Conservation (phyloP, 2,888 invertebrate genomes). For the Tachina lurida region DNA sequence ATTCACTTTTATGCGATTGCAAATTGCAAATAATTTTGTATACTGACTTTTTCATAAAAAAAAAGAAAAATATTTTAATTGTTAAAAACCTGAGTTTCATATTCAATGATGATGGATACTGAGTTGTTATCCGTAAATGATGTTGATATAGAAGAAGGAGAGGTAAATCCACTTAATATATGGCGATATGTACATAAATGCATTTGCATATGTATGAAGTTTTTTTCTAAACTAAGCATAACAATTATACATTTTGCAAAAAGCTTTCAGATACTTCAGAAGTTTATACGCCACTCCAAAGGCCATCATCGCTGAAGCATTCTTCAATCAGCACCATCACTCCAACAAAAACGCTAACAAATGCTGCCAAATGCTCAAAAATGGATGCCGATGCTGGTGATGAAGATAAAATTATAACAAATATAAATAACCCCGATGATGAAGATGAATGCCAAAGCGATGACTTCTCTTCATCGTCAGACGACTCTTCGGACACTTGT, state of each 20-base stretch:
- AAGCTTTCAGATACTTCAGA: constrained; percentile 80
- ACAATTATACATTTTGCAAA: constrained; percentile 40
- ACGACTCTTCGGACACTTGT: constrained; percentile 80
- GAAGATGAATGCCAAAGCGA: constrained; percentile 78
- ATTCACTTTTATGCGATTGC: constrained; percentile 62
- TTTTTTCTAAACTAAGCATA: background rate
- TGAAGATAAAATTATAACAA: constrained; percentile 18
- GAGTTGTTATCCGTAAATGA: constrained; percentile 85
- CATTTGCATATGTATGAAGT: background rate
- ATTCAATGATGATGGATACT: constrained; percentile 84
- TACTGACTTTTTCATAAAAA: background rate
- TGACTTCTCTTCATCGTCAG: constrained; percentile 76
- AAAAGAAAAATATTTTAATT: background rate
- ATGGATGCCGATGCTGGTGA: constrained; percentile 61
- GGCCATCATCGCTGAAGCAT: constrained; percentile 74
- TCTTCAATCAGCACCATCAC: constrained; percentile 52
- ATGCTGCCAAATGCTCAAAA: constrained; percentile 50
- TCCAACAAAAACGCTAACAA: background rate
- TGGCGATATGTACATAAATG: too few species aligned
- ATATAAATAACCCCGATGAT: constrained; percentile 72
- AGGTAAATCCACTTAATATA: constrained; percentile 83
- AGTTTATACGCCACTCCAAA: constrained; percentile 81
- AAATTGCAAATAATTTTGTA: constrained; percentile 59
- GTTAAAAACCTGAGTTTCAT: background rate
- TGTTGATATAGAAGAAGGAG: constrained; percentile 87